These are phyloP conservation scores for Argyresthia goedartella DNA, from an alignment of 2,888 invertebrate genomes.

Conservation along the genomic window DNA sequence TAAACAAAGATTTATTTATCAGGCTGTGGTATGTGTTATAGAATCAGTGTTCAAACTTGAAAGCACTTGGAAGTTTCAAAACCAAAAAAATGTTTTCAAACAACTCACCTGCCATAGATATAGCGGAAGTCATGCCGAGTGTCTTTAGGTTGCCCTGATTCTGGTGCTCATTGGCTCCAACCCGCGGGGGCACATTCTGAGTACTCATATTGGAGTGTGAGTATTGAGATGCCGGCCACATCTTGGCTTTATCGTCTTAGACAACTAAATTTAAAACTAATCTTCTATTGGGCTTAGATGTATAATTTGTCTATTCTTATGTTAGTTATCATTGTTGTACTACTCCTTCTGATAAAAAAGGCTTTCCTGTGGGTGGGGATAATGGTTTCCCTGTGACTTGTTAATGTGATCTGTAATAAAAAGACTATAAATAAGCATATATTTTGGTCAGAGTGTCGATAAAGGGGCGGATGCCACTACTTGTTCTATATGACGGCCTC, in stretches of 20 bases:
- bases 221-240: constrained; percentile 69
- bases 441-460: not conserved
- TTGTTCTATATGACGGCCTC: too few relatives aligned
- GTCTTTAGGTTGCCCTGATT: constrained; percentile 74
- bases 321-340: not conserved
- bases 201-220: constrained; percentile 41
- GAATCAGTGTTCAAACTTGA: too few relatives aligned
- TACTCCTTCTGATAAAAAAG: not conserved
- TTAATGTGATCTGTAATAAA: not conserved
- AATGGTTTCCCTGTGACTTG: not conserved
- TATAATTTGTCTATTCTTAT: not conserved
- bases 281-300: not conserved
- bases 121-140: constrained; percentile 94
- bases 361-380: not conserved
- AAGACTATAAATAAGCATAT: not conserved
- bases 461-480: too few relatives aligned
- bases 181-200: constrained; percentile 10
- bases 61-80: too few relatives aligned
- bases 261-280: not conserved
- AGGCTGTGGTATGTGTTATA: too few relatives aligned
- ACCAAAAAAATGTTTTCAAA: not conserved
- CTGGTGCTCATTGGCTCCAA: constrained; percentile 53
- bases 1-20: too few relatives aligned
- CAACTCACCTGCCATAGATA: constrained; percentile 83
- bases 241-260: constrained; percentile 26